A percentile compares a stretch with the other conserved stretches of the same genome.
These are phyloP conservation scores for Ataeniobius toweri DNA, from an alignment of 2,797 vertebrate species.

Conservation along the genomic window DNA sequence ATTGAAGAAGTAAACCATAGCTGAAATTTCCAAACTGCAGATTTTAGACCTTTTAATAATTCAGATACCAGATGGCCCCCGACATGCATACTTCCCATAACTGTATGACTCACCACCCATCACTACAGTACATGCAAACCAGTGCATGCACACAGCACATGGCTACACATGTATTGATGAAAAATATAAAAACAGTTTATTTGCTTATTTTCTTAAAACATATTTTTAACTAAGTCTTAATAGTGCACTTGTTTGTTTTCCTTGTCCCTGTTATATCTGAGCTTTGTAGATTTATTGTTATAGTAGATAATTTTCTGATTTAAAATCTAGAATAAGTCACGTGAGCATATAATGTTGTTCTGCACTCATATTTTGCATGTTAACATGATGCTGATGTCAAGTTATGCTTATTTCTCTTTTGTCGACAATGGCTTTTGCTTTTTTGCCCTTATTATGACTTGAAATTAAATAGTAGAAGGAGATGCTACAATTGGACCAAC, in stretches of 20 bases:
- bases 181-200: constrained; percentile 38
- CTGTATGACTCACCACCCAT: constrained; percentile 72
- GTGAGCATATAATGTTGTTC: not conserved
- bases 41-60: constrained; percentile 80
- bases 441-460: constrained; percentile 20
- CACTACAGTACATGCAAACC: constrained; percentile 11
- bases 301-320: not conserved
- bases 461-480: constrained; percentile 39
- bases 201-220: constrained; percentile 9
- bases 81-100: constrained; percentile 58
- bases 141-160: constrained; percentile 32
- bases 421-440: constrained; percentile 10
- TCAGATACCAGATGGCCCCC: constrained; percentile 74
- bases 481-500: constrained; percentile 37
- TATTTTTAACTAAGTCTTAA: constrained; percentile 14
- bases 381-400: not conserved
- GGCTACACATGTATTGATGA: constrained; percentile 28
- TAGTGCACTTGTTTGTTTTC: constrained; percentile 1
- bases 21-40: constrained; percentile 71
- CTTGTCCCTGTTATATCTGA: constrained; percentile 4
- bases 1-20: constrained; percentile 58
- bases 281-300: constrained; percentile 5
- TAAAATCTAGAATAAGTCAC: not conserved
- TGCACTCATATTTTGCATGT: not conserved
- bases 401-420: not conserved